These are phyloP conservation scores for Gortyna flavago DNA, from an alignment of 2,888 invertebrate species.

Conservation along the genomic window DNA sequence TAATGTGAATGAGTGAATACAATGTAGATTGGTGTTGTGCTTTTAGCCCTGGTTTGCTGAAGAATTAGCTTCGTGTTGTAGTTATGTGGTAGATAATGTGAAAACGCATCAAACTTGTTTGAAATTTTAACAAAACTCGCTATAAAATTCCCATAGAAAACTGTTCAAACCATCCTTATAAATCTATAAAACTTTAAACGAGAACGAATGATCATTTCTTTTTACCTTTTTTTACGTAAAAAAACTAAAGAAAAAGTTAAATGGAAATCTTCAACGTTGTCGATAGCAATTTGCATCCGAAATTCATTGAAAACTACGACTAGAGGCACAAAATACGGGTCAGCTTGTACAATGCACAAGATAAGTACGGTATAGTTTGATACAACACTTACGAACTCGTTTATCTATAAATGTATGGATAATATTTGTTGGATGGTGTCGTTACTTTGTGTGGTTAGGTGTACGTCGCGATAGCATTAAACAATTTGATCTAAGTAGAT, in stretches of 20 bases:
- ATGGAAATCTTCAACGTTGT: slow-evolving; percentile 39
- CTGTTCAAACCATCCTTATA: slow-evolving; percentile 1
- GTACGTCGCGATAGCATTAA: slow-evolving; percentile 53
- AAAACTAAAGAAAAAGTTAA: slow-evolving; percentile 45
- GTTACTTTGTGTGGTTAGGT: slow-evolving; percentile 55
- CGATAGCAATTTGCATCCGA: slow-evolving; percentile 22
- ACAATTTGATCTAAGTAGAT: slow-evolving; percentile 62
- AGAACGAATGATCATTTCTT: slow-evolving; percentile 33
- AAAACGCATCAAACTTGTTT: slow-evolving; percentile 33
- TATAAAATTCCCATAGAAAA: slow-evolving; percentile 14
- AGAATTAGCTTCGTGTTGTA: slow-evolving; percentile 54
- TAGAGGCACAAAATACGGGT: slow-evolving; percentile 64
- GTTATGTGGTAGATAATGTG: slow-evolving; percentile 48
- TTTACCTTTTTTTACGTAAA: slow-evolving; percentile 45
- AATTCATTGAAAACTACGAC: slow-evolving; percentile 53
- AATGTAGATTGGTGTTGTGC: slow-evolving; percentile 73
- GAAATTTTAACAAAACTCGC: slow-evolving; percentile 14
- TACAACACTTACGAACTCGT: slow-evolving; percentile 45
- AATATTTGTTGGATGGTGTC: slow-evolving; percentile 54
- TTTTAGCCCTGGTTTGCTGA: slow-evolving; percentile 72
- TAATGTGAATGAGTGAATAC: slow-evolving; percentile 74
- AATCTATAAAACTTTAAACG: background rate
- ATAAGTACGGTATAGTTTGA: slow-evolving; percentile 44
- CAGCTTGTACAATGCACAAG: slow-evolving; percentile 45
- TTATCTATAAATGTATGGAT: slow-evolving; percentile 45